Evolutionary conservation across 2,888 invertebrate genomes (phyloP), one percentile per base, ranked within the genome.

Genomic region (Odontocolon sp.): DNA sequence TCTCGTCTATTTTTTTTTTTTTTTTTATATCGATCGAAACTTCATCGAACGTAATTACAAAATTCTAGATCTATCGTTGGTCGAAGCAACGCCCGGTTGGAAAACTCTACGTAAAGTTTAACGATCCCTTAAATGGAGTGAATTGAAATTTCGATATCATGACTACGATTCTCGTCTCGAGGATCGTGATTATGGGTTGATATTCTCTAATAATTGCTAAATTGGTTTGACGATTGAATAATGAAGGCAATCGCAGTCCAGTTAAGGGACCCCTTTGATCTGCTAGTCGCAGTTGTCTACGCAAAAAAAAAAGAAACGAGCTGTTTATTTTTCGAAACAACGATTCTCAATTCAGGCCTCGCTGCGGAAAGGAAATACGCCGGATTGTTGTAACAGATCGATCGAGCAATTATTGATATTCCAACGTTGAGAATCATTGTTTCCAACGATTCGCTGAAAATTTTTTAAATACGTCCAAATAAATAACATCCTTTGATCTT

Each of bases 41-140:
- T 54, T 71, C 18, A 21, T 26, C 28, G 33, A 33, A 33, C 38
- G 18, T 70, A 59, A 68, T 69, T 80, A 78, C 59, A 78, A 77
- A 74, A 47, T 33, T 66, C 40, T 70, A 33, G 33, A 33, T 50
- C 57, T 68, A 57, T 56, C 40, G 40, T 42, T 50, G 38, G 33
- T 45, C 52, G 23, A 47, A 56, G 59, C 31, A 36, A 75, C 36
- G 38, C 47, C 21, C 6, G 3, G 11, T 47, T 59, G 0, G 31
- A 36, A 63, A 72, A 52, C 64, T 33, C 21, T 47, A 38, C 38
- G 11, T 66, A 14, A 26, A 31, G 33, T 14, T 6, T 28, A 8
- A 21, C 8, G 14, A 56, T 69, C 47, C 59, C 26, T 36, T 11
- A 26, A 69, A 26, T 36, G 50, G 50, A 50, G 50, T 40, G 8